These are phyloP conservation scores for Labrus mixtus DNA, from an alignment of 2,113 vertebrate genomes.

Conservation along the genomic window DNA sequence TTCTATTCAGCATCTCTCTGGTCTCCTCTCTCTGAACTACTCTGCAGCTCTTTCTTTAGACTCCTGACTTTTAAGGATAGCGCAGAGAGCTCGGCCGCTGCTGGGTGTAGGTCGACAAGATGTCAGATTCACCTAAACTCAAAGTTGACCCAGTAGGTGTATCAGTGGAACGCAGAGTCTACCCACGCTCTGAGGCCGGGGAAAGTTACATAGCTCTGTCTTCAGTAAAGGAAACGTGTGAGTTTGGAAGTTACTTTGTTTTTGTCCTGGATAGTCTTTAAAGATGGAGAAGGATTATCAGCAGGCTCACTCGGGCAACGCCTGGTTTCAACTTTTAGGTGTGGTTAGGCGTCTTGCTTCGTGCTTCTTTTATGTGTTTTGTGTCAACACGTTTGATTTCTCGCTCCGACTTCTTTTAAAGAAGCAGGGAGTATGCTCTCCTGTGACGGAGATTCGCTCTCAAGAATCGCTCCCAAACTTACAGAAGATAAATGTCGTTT, in stretches of 20 bases:
- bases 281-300: neutral
- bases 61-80: slow-evolving; percentile 20
- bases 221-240: neutral
- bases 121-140: slow-evolving; percentile 22
- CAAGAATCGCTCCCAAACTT: no score
- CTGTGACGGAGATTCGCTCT: no score
- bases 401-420: no score
- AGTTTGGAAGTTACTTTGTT: no score
- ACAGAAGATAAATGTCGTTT: no score
- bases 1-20: neutral
- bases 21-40: neutral
- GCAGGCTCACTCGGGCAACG: no score
- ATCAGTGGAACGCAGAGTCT: neutral
- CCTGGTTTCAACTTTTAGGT: no score
- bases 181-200: neutral
- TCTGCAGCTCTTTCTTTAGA: slow-evolving; percentile 12
- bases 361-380: no score
- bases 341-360: no score
- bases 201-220: no score
- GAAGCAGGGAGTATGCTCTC: no score
- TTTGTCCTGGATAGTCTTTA: neutral
- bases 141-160: slow-evolving; percentile 4
- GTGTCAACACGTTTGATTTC: no score
- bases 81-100: neutral
- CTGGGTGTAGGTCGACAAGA: slow-evolving; percentile 18